phyloP scores from a whole-genome alignment of 2,797 vertebrate genomes.

The Melanotaenia pygmaea region DNA sequence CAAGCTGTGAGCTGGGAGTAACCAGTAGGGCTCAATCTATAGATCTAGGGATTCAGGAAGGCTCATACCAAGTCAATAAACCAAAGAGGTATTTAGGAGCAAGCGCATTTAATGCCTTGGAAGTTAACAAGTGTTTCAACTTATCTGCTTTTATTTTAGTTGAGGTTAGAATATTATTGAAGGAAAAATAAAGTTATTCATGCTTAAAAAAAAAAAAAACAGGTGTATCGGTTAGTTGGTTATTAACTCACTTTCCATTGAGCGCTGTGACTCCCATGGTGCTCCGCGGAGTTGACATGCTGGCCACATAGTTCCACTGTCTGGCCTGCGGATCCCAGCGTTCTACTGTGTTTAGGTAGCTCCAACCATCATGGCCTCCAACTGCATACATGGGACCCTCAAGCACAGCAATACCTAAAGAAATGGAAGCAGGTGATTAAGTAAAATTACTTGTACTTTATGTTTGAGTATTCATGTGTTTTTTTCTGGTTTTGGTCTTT shows the following conservation, averaged over 20 bases:
- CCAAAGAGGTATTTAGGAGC: neutral
- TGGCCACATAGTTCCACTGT: slow-evolving; percentile 99
- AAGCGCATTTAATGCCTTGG: neutral
- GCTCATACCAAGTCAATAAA: slow-evolving; percentile 1
- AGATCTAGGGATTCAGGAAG: neutral
- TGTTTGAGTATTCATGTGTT: neutral
- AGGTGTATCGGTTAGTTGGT: neutral
- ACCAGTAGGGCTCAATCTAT: neutral
- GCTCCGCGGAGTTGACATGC: slow-evolving; percentile 96
- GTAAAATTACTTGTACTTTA: neutral
- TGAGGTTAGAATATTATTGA: neutral
- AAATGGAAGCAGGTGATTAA: slow-evolving; percentile 7
- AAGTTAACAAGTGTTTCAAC: neutral
- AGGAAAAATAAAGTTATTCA: neutral
- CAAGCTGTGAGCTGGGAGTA: neutral
- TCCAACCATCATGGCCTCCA: slow-evolving; percentile 98
- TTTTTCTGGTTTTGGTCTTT: neutral
- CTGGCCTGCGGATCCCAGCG: slow-evolving; percentile 96
- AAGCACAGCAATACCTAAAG: slow-evolving; percentile 91
- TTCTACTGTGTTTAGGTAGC: slow-evolving; percentile 97
- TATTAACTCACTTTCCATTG: slow-evolving; percentile 91
- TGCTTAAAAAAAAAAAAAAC: neutral
- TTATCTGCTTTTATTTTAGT: neutral
- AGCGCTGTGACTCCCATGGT: slow-evolving; percentile 95
- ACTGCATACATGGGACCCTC: slow-evolving; percentile 99